Evolutionary conservation across 2,113 vertebrate species (phyloP).

Genomic region (Tachycineta bicolor): DNA sequence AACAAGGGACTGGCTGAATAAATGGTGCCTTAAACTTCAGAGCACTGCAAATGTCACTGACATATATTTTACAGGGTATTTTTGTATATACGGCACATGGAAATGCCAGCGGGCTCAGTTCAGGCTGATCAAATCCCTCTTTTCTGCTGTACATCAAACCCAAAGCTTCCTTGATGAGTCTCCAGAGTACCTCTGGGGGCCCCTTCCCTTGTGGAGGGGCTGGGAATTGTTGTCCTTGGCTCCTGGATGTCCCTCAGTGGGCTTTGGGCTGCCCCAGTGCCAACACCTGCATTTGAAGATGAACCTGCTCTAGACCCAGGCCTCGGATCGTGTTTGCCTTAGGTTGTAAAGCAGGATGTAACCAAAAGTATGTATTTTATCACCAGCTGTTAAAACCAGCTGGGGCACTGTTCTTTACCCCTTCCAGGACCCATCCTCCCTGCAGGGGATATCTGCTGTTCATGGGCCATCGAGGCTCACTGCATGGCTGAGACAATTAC

Average conservation of each 20-base stretch:
- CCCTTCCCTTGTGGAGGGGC: background rate
- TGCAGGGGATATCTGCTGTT: too few relatives aligned
- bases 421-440: too few relatives aligned
- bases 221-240: background rate
- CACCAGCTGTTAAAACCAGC: background rate
- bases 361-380: background rate
- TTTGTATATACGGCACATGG: background rate
- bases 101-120: background rate
- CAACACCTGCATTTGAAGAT: background rate
- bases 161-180: background rate
- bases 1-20: background rate
- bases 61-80: background rate
- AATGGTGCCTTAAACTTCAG: background rate
- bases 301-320: background rate
- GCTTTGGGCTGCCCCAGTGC: background rate
- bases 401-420: too few relatives aligned
- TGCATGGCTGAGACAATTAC: too few relatives aligned
- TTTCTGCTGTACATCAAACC: background rate
- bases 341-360: background rate
- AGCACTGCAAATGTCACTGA: constrained; percentile 19
- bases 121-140: background rate
- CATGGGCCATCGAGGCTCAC: too few relatives aligned
- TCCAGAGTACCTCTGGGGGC: background rate
- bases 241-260: background rate
- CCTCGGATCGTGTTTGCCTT: background rate